Percentiles rank a stretch among this genome's conserved stretches.
These are phyloP conservation scores for Drosophila neutralis DNA, from an alignment of 2,888 invertebrate genomes.

Conservation along the genomic window DNA sequence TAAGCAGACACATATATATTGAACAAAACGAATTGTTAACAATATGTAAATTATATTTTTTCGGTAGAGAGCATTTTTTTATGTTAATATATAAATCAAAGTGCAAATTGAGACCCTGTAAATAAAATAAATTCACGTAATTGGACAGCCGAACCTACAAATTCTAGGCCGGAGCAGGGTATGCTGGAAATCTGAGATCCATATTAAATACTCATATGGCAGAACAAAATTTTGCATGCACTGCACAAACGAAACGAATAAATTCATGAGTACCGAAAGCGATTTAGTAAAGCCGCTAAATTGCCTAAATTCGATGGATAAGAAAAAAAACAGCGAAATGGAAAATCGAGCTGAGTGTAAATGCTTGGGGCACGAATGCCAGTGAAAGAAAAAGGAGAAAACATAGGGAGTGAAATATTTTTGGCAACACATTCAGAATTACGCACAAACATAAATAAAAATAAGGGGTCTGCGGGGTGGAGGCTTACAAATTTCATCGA, in stretches of 20 bases:
- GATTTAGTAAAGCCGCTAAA: conserved; percentile 78
- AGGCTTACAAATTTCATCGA: conserved; percentile 80
- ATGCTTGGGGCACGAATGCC: conserved; percentile 38
- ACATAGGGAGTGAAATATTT: conserved; percentile 48
- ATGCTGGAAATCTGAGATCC: conserved; percentile 18
- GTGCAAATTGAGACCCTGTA: conserved; percentile 34
- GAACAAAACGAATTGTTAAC: neutral
- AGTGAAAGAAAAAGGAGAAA: conserved; percentile 13
- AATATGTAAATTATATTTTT: neutral
- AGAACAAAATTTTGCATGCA: conserved; percentile 68
- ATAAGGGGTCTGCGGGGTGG: conserved; percentile 63
- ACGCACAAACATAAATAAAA: conserved; percentile 64
- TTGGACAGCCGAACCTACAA: conserved; percentile 31
- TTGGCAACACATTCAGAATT: conserved; percentile 57
- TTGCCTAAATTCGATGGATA: conserved; percentile 71
- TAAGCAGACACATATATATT: neutral
- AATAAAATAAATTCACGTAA: conserved; percentile 59
- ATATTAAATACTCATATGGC: conserved; percentile 36
- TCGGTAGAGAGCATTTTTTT: neutral
- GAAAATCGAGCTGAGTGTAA: conserved; percentile 71
- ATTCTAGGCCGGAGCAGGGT: conserved; percentile 18
- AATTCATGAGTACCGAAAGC: conserved; percentile 74
- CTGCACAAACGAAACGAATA: conserved; percentile 78
- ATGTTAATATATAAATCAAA: conserved; percentile 25
- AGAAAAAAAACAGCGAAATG: conserved; percentile 45